Evolutionary conservation across 2,888 invertebrate genomes (phyloP), one percentile per base, ranked within the genome.

Genomic region (Eupithecia centaureata): DNA sequence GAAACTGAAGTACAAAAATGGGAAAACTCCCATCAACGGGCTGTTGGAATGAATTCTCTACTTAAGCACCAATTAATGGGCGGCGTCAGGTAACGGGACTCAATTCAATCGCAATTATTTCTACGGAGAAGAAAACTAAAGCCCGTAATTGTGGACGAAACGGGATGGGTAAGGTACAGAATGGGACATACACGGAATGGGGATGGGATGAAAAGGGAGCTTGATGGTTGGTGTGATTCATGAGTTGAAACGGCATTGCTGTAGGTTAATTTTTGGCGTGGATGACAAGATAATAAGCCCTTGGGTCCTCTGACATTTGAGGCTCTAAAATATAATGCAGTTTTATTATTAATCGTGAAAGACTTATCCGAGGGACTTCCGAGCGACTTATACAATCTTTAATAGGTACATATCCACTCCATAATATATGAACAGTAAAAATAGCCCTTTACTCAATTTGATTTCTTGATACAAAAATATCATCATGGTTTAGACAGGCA

Each of bases 41-140:
- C 54, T 73, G 73, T 73, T 75, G 78, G 76, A 81, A 79, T 79
- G 82, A 88, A 86, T 87, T 88, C 84, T 86, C 83, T 85, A 80
- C 86, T 86, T 86, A 87, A 87, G 86, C 88, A 86, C 85, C 90
- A 90, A 90, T 90, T 90, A 87, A 83, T 82, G 82, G 67, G 65
- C 70, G 63, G 83, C 85, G 86, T 87, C 88, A 84, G 88, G 86
- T 86, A 86, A 84, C 85, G 82, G 81, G 84, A 86, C 85, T 87
- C 87, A 83, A 87, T 85, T 87, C 89, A 85, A 88, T 89, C 84
- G 88, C 87, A 88, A 91, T 90, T 90, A 90, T 87, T 88, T 86
- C 83, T 82, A 82, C 85, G 87, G 78, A 79, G 82, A 85, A 88
- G 88, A 88, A 89, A 89, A 89, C 85, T 89, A 84, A 83, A 82